Conservation (phyloP, 2,113 vertebrate species). For the Ictalurus furcatus region DNA sequence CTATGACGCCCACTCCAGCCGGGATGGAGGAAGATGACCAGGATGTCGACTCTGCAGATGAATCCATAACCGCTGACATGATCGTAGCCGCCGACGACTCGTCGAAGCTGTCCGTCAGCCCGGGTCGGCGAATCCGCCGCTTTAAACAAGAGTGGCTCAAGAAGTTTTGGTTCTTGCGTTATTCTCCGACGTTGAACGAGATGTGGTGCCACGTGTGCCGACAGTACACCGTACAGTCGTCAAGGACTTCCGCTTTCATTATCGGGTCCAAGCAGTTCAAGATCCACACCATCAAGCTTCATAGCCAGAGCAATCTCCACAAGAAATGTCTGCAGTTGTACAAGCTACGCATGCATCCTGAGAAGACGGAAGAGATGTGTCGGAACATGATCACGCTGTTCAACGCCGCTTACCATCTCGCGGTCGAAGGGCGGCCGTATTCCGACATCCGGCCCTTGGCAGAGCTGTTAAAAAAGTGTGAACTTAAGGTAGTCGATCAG, state of each 20-base stretch:
- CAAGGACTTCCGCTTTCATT: conserved; percentile 94
- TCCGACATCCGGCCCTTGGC: conserved; percentile 90
- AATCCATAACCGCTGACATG: conserved; percentile 87
- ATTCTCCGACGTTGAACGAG: conserved; percentile 91
- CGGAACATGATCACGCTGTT: conserved; percentile 92
- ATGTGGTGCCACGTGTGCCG: conserved; percentile 99
- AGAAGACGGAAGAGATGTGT: conserved; percentile 98
- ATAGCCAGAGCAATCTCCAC: conserved; percentile 98
- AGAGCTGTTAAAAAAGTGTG: conserved; percentile 91
- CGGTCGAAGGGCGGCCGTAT: conserved; percentile 88
- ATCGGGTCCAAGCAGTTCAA: conserved; percentile 97
- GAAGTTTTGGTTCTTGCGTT: conserved; percentile 97
- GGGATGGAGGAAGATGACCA: conserved; percentile 90
- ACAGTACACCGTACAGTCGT: conserved; percentile 95
- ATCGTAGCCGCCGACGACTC: conserved; percentile 83
- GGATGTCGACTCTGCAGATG: conserved; percentile 92
- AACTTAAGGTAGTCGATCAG: conserved; percentile 95
- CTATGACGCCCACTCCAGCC: conserved; percentile 80
- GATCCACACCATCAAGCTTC: conserved; percentile 97
- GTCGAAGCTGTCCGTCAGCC: conserved; percentile 79
- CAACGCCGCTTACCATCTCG: conserved; percentile 92
- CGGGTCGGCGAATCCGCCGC: conserved; percentile 85
- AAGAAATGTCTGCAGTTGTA: conserved; percentile 99
- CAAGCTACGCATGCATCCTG: conserved; percentile 94
- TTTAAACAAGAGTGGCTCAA: conserved; percentile 98